Evolutionary conservation across 1,140 invertebrate genomes (phyloP), one percentile per base, ranked within the genome.

Genomic region (Sitobion miscanthi): DNA sequence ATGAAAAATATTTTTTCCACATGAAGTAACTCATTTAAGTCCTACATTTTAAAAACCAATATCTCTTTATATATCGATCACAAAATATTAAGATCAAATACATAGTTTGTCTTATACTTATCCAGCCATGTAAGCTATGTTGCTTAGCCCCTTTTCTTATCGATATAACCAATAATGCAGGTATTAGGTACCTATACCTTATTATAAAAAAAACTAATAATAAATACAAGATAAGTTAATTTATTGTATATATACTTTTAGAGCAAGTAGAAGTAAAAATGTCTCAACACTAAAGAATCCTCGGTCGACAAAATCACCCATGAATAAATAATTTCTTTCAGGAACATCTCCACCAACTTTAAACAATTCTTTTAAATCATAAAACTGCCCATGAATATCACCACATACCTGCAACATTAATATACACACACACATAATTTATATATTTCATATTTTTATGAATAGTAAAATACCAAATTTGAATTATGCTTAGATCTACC

Each of bases 251-350:
- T 94, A 96, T 96, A 99, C 99, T 96, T 99, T 99, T 94, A 99
- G 96, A 92, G 99, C 99, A 95, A 99, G 96, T 94, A 99, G 96
- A 94, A 99, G 96, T 94, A 99, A 96, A 96, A 99, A 99, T 94
- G 99, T 99, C 96, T 99, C 99, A 30, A 99, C 99, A 95, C 99
- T 99, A 96, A 99, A 99, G 96, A 99, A 99, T 93, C 99, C 99
- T 96, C 99, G 96, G 95, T 99, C 99, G 21, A 99, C 99, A 96
- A 99, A 99, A 96, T 99, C 99, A 38, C 99, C 99, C 98, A 99
- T 99, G 95, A 99, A 99, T 82, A 99, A 96, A 95, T 99, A 99
- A 96, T 99, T 99, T 93, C 99, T 99, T 95, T 99, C 98, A 57
- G 99, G 99, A 94, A 99, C 98, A 97, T 99, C 98, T 42, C 99